phyloP scores from a whole-genome alignment of 1,140 invertebrate species.

The Euwallacea fornicatus region DNA sequence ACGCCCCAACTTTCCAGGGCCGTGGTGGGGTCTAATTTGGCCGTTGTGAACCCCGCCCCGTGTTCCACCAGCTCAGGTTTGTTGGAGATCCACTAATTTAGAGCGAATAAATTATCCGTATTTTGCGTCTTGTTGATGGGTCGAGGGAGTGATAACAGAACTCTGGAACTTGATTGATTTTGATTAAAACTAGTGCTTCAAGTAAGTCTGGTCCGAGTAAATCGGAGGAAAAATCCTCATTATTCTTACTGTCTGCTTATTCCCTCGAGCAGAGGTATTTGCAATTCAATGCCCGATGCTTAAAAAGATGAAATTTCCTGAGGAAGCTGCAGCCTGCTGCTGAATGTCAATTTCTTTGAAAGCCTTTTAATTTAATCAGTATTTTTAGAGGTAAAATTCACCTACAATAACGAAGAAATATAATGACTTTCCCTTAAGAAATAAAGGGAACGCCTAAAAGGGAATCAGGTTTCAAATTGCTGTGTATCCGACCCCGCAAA shows the following conservation, averaged over 20 bases:
- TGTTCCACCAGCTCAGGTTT: conserved; percentile 61
- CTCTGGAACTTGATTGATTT: no score
- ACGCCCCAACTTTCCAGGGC: conserved; percentile 41
- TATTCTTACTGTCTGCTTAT: no score
- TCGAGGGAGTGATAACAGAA: no score
- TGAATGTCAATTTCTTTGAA: conserved; percentile 12
- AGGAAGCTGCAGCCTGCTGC: background rate
- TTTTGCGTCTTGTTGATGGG: no score
- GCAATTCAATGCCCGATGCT: background rate
- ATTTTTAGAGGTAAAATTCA: no score
- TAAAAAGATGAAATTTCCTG: conserved; percentile 9
- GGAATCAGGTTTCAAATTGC: conserved; percentile 7
- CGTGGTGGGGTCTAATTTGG: conserved; percentile 56
- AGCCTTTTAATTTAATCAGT: conserved; percentile 27
- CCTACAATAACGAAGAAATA: no score
- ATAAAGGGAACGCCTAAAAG: no score
- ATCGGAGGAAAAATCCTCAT: no score
- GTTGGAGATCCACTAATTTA: conserved; percentile 13
- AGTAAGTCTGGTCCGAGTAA: no score
- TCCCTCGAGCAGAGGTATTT: background rate
- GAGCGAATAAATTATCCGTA: no score
- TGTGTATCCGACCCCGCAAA: conserved; percentile 12
- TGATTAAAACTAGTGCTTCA: no score
- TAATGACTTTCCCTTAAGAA: no score
- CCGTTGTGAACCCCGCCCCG: conserved; percentile 59